Evolutionary conservation across 2,113 vertebrate species (phyloP).

Genomic region (Natator depressus): DNA sequence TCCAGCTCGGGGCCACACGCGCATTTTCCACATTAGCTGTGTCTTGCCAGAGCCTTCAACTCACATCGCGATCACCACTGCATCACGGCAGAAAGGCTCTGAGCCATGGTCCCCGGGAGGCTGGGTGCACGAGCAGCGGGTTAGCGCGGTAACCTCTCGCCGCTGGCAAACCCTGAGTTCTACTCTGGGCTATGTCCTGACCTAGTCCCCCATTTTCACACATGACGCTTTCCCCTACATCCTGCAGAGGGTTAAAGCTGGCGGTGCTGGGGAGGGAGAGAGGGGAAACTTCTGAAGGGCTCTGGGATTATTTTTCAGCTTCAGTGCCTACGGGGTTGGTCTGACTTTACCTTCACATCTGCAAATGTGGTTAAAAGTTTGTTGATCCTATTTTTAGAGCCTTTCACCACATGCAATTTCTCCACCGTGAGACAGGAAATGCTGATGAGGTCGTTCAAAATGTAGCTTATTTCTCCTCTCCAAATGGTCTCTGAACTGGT

Average conservation of each 20-base stretch:
- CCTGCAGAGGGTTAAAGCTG: background rate
- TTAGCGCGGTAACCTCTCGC: background rate
- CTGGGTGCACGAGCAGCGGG: background rate
- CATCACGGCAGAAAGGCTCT: background rate
- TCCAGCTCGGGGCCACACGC: fast-evolving
- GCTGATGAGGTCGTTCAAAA: constrained; percentile 47
- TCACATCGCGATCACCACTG: background rate
- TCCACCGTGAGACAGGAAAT: constrained; percentile 71
- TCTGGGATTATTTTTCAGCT: background rate
- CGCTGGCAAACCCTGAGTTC: background rate
- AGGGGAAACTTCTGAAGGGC: background rate
- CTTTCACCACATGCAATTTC: constrained; percentile 61
- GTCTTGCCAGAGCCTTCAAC: background rate
- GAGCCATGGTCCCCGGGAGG: background rate
- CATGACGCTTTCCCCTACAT: background rate
- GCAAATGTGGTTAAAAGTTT: constrained; percentile 71
- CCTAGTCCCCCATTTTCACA: too few relatives aligned
- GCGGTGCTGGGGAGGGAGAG: background rate
- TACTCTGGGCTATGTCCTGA: background rate
- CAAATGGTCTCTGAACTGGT: background rate
- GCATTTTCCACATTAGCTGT: background rate
- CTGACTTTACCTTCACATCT: constrained; percentile 58
- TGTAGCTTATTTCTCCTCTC: constrained; percentile 44
- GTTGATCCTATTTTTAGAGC: constrained; percentile 74
- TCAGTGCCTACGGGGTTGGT: background rate